Conservation (phyloP, 2,797 vertebrate genomes). For the Neosalanx taihuensis region DNA sequence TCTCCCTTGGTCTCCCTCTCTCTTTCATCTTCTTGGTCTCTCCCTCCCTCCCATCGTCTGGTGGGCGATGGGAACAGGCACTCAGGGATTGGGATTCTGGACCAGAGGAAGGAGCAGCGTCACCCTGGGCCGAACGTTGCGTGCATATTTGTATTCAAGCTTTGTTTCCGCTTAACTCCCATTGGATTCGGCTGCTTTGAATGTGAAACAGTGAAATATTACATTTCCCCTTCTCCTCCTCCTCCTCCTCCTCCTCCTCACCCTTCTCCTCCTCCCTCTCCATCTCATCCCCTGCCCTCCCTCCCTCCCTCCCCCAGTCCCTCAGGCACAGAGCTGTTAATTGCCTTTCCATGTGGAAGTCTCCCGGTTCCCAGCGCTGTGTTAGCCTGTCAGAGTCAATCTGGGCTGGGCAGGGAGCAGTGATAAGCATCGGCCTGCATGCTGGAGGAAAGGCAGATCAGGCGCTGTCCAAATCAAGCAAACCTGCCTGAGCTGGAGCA, state of each 20-base stretch:
- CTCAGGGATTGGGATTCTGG: constrained; percentile 25
- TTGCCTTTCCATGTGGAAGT: constrained; percentile 69
- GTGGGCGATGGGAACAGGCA: constrained; percentile 38
- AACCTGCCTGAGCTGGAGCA: constrained; percentile 30
- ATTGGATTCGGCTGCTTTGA: constrained; percentile 33
- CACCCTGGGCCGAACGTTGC: constrained; percentile 24
- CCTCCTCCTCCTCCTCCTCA: not conserved
- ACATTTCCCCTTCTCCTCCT: not conserved
- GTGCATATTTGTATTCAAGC: constrained; percentile 19
- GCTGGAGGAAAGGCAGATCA: constrained; percentile 34
- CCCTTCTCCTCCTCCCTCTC: constrained; percentile 10
- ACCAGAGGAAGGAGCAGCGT: constrained; percentile 36
- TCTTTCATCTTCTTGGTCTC: not conserved
- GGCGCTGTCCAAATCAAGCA: constrained; percentile 19
- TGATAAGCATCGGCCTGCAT: constrained; percentile 53
- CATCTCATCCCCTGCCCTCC: constrained; percentile 14
- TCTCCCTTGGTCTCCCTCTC: constrained; percentile 36
- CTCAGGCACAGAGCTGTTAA: constrained; percentile 66
- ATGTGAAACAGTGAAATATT: constrained; percentile 37
- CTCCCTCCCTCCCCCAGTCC: constrained; percentile 32
- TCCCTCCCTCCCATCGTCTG: constrained; percentile 5
- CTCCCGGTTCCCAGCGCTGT: constrained; percentile 62
- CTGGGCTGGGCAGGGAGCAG: constrained; percentile 31
- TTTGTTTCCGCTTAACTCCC: constrained; percentile 14
- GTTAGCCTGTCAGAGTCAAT: constrained; percentile 38